phyloP scores from a whole-genome alignment of 2,888 invertebrate species.

The Argyra leucocephala region DNA sequence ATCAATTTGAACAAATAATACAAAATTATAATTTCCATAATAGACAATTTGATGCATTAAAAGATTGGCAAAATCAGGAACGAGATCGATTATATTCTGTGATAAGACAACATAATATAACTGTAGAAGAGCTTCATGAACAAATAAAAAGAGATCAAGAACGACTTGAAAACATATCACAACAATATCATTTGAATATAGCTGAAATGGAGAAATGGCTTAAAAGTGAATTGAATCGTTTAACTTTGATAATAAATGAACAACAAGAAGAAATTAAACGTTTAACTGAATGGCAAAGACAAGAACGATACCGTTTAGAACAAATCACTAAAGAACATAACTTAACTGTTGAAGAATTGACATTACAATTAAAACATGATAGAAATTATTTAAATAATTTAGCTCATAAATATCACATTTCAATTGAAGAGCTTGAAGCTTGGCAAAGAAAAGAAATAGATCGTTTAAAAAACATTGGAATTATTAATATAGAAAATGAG shows the following conservation, averaged over 20 bases:
- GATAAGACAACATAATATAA: conserved; percentile 36
- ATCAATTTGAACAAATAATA: conserved; percentile 35
- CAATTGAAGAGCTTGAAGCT: conserved; percentile 37
- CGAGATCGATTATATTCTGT: conserved; percentile 34
- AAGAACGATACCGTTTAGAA: conserved; percentile 36
- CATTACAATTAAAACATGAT: conserved; percentile 34
- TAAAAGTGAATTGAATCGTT: conserved; percentile 34
- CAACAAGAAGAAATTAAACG: conserved; percentile 36
- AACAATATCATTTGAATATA: conserved; percentile 36
- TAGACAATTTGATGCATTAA: conserved; percentile 26
- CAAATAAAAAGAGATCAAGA: conserved; percentile 36
- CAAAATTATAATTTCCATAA: conserved; percentile 33
- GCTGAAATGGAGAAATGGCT: conserved; percentile 38
- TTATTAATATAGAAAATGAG: conserved; percentile 27
- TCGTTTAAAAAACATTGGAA: conserved; percentile 33
- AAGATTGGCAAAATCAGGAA: conserved; percentile 29
- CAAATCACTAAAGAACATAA: conserved; percentile 34
- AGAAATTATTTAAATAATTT: conserved; percentile 33
- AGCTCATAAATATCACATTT: conserved; percentile 37
- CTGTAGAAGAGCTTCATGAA: conserved; percentile 35
- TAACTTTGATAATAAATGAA: conserved; percentile 33
- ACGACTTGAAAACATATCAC: conserved; percentile 32
- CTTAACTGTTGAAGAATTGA: conserved; percentile 34
- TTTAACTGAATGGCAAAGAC: conserved; percentile 37
- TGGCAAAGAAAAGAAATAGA: conserved; percentile 38